Evolutionary conservation across 2,888 invertebrate species (phyloP), one percentile per base, ranked within the genome.

Genomic region (Cataglyphis altisquamis): DNA sequence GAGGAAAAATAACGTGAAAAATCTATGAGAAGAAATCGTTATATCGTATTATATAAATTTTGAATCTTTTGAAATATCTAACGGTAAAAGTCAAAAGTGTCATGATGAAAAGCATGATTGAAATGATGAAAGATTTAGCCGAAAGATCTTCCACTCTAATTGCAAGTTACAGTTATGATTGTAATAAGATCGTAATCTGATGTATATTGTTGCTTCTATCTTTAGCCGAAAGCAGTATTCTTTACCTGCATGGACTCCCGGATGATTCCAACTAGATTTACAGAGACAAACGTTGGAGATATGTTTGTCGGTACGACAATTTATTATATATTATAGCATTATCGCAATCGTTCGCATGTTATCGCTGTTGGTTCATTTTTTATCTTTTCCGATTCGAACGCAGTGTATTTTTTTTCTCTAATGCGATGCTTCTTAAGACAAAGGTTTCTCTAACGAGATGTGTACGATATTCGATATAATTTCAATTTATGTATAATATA

Each of bases 231-330:
- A 96, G 98, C 99, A 87, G 97, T 99, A 86, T 98, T 99, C 96
- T 99, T 99, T 95, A 98, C 99, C 63, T 99, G 99, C 95, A 99
- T 99, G 97, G 99, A 99, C 96, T 98, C 98, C 95, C 96, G 99
- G 95, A 98, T 99, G 97, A 97, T 99, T 91, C 99, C 99, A 36
- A 98, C 99, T 84, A 96, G 98, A 94, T 98, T 99, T 95, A 98
- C 98, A 81, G 98, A 98, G 96, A 98, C 98, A 80, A 97, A 98
- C 95, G 98, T 99, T 87, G 99, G 99, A 66, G 99, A 99, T 95
- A 99, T 99, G 98, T 99, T 99, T 96, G 98, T 99, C 91, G 98
- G 98, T 98, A 95, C 92, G 95, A 92, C 85, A 87, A 78, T 84
- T 86, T 84, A 89, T 85, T 88, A 88, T 88, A 88, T 0, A 29